A percentile compares a stretch with the other conserved stretches of the same genome.
phyloP scores from a whole-genome alignment of 2,888 invertebrate species.

The Halictus quadricinctus region DNA sequence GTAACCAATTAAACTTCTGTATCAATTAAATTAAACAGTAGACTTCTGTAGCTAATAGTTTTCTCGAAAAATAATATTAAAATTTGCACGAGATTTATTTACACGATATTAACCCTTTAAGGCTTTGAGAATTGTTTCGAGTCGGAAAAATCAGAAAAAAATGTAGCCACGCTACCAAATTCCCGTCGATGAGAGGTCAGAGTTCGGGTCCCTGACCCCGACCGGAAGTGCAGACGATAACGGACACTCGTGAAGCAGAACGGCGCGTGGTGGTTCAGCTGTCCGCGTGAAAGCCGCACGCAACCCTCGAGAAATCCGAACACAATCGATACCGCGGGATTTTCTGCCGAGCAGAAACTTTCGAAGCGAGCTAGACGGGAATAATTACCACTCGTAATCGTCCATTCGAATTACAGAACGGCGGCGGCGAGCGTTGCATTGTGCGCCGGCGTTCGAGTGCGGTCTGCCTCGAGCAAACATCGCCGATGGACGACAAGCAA shows the following conservation, averaged over 20 bases:
- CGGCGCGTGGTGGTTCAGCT: neutral
- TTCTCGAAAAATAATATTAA: too few relatives aligned
- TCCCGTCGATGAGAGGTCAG: neutral
- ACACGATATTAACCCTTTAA: neutral
- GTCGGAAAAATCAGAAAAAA: neutral
- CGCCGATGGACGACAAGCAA: slow-evolving; percentile 31
- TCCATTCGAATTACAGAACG: slow-evolving; percentile 10
- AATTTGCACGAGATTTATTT: neutral
- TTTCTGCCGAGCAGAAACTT: slow-evolving; percentile 12
- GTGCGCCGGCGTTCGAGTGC: slow-evolving; percentile 22
- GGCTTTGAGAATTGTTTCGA: neutral
- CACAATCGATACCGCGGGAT: slow-evolving; percentile 22
- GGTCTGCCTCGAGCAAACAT: slow-evolving; percentile 26
- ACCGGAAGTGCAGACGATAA: neutral
- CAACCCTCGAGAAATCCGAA: slow-evolving; percentile 18
- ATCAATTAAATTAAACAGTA: too few relatives aligned
- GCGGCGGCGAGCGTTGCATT: slow-evolving; percentile 26
- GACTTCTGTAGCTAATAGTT: too few relatives aligned
- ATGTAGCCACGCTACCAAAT: neutral
- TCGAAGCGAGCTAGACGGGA: slow-evolving; percentile 12
- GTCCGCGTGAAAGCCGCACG: slow-evolving; percentile 6
- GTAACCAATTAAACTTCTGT: too few relatives aligned
- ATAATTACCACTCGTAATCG: slow-evolving; percentile 37
- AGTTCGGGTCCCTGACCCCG: neutral
- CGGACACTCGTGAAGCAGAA: neutral